Conservation (phyloP, 1,140 invertebrate genomes). For the Bombus polaris region DNA sequence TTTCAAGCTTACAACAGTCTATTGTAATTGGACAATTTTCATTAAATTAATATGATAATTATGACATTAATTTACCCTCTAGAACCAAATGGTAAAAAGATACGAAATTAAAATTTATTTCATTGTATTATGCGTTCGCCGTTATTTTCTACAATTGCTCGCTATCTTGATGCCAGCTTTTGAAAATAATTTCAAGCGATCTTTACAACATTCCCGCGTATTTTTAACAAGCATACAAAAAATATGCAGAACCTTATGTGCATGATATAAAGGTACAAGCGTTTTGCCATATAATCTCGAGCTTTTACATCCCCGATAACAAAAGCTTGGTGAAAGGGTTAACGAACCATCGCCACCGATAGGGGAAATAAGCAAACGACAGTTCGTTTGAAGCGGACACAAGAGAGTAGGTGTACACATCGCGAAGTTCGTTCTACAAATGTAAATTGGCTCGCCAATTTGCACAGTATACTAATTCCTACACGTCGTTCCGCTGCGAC, state of each 20-base stretch:
- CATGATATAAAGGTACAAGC: background rate
- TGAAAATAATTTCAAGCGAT: background rate
- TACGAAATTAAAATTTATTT: no score
- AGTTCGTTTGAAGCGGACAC: background rate
- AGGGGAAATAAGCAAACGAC: constrained; percentile 1
- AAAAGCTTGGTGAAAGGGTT: background rate
- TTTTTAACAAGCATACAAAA: background rate
- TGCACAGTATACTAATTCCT: constrained; percentile 41
- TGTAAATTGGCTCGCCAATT: constrained; percentile 61
- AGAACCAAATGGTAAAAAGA: no score
- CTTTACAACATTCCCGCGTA: background rate
- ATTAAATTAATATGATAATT: no score
- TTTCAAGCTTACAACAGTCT: background rate
- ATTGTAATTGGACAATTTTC: no score
- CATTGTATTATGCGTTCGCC: background rate
- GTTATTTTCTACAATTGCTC: background rate
- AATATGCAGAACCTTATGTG: no score
- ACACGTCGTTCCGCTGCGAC: background rate
- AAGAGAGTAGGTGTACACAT: background rate
- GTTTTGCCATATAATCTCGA: background rate
- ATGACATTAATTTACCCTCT: no score
- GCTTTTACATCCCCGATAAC: background rate
- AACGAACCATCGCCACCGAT: constrained; percentile 8
- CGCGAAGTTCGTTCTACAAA: constrained; percentile 51
- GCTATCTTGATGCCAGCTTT: no score